Evolutionary conservation across 2,113 vertebrate species (phyloP).

Genomic region (Lophochroa leadbeateri): DNA sequence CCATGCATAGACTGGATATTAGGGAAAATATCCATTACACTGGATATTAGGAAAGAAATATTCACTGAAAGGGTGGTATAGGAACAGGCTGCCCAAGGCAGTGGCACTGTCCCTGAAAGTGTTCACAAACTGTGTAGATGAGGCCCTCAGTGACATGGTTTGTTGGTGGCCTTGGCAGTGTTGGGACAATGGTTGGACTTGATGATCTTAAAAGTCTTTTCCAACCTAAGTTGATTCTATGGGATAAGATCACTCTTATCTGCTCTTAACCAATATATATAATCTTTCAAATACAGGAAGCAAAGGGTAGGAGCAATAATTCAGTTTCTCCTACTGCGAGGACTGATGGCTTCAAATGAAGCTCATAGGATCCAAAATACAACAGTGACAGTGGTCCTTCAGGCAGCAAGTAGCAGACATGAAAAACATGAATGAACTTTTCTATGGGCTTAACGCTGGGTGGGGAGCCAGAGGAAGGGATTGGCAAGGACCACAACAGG

Average conservation of each 20-base stretch:
- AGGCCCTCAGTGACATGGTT: not conserved
- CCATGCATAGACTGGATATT: not conserved
- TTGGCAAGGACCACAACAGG: not conserved
- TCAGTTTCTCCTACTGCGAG: not conserved
- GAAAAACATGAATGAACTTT: not conserved
- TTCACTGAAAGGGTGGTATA: not conserved
- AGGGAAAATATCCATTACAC: not conserved
- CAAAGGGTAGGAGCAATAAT: not conserved
- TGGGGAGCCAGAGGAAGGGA: not conserved
- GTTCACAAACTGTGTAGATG: not conserved
- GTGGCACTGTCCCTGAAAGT: not conserved
- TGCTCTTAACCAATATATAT: not conserved
- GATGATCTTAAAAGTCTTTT: not conserved
- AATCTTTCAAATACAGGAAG: not conserved
- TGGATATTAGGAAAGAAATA: not conserved
- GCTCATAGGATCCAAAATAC: not conserved
- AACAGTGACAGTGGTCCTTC: not conserved
- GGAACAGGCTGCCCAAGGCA: not conserved
- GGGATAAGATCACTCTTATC: not conserved
- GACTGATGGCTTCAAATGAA: not conserved
- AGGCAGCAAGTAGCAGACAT: not conserved
- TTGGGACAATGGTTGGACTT: not conserved
- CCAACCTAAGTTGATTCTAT: not conserved
- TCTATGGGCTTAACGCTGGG: not conserved
- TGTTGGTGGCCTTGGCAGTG: not conserved